Evolutionary conservation across 2,797 vertebrate genomes (phyloP).

Genomic region (Crocidura indochinensis): DNA sequence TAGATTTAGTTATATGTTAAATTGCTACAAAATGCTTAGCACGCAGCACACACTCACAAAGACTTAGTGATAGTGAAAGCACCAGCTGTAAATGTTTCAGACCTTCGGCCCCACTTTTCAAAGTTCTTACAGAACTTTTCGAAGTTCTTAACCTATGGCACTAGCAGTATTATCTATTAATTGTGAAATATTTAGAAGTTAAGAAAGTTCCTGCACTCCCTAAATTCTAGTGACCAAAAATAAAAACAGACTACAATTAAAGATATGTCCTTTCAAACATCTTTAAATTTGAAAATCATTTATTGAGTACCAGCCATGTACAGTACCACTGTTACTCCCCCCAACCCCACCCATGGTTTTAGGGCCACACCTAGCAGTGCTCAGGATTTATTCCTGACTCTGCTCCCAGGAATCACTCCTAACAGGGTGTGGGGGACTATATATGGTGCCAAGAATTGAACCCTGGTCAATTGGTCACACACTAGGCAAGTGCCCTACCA

Average conservation of each 20-base stretch:
- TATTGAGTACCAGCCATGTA: neutral
- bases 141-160: slow-evolving; percentile 35
- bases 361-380: too few relatives aligned
- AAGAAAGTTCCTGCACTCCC: neutral
- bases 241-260: slow-evolving; percentile 12
- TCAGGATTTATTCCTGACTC: too few relatives aligned
- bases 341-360: too few relatives aligned
- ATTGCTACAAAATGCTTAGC: slow-evolving; percentile 55
- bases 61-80: neutral
- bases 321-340: neutral
- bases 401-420: too few relatives aligned
- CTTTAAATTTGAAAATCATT: neutral
- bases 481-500: too few relatives aligned
- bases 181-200: slow-evolving; percentile 40
- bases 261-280: neutral
- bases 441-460: too few relatives aligned
- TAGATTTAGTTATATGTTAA: slow-evolving; percentile 15
- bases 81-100: slow-evolving; percentile 35
- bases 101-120: neutral
- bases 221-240: neutral
- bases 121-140: slow-evolving; percentile 33
- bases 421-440: too few relatives aligned
- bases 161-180: neutral
- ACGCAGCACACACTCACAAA: neutral
- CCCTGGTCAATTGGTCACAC: too few relatives aligned